Evolutionary conservation across 2,888 invertebrate genomes (phyloP), one percentile per base, ranked within the genome.

Genomic region (Cosmopolites sordidus): DNA sequence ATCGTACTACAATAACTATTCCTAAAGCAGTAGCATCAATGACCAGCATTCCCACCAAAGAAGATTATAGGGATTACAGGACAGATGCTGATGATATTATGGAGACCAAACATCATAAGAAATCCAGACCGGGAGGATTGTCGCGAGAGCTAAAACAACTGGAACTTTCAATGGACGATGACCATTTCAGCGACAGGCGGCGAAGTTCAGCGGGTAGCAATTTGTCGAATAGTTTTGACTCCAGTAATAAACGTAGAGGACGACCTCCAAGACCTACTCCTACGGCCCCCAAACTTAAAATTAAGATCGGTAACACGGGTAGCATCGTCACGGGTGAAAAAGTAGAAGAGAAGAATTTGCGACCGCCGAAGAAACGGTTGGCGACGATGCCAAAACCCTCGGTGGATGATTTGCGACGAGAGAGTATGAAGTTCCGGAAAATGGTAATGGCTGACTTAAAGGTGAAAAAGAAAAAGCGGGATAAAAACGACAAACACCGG

Each of bases 21-120:
- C 92, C 92, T 0, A 92, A 92, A 72, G 91, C 92, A 2, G 89
- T 92, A 6, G 89, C 91, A 16, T 91, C 91, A 8, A 91, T 91
- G 86, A 88, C 90, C 1, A 85, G 84, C 56, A 89, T 92, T 65
- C 90, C 91, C 1, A 90, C 91, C 0, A 81, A 88, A 61, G 90
- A 92, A 60, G 91, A 92, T 67, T 90, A 91, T 66, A 84, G 87
- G 65, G 81, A 80, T 27, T 74, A 74, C 57, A 61, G 72, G 30
- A 72, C 71, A 2, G 69, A 70, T 38, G 51, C 62, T 1, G 73
- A 74, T 51, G 75, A 74, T 49, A 77, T 81, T 8, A 76, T 78
- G 2, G 86, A 87, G 48, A 79, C 82, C 1, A 87, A 89, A 71
- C 87, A 89, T 65, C 80, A 86, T 50, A 79, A 80, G 68, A 79